phyloP scores from a whole-genome alignment of 2,113 vertebrate genomes.

The Takifugu bimaculatus region DNA sequence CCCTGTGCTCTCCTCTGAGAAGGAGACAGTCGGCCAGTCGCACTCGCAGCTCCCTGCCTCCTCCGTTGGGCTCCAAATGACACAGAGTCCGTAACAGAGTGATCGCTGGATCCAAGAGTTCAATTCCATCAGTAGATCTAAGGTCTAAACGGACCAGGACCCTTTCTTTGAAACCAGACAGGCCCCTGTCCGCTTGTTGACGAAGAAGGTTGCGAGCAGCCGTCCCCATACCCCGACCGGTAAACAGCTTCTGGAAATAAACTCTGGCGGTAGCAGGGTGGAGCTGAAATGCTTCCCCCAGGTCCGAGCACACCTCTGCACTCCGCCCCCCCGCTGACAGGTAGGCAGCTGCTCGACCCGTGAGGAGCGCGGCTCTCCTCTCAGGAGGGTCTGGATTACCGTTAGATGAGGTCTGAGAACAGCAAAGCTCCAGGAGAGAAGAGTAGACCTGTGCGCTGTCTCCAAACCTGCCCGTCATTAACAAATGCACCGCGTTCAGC shows the following conservation, averaged over 20 bases:
- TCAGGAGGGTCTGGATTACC: conserved; percentile 36
- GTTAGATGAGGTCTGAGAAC: conserved; percentile 11
- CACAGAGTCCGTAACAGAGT: conserved; percentile 78
- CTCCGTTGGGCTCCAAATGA: conserved; percentile 74
- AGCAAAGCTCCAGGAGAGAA: conserved; percentile 51
- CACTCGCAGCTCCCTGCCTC: conserved; percentile 74
- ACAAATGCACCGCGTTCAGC: conserved; percentile 71
- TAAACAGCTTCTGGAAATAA: conserved; percentile 77
- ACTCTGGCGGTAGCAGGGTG: conserved; percentile 70
- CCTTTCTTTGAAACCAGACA: conserved; percentile 77
- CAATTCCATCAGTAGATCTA: conserved; percentile 73
- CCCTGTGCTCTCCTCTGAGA: conserved; percentile 74
- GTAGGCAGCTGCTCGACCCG: conserved; percentile 77
- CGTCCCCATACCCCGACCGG: conserved; percentile 56
- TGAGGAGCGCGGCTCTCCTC: conserved; percentile 68
- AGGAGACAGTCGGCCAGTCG: conserved; percentile 88
- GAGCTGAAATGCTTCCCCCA: conserved; percentile 78
- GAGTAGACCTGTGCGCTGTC: conserved; percentile 77
- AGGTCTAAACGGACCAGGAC: conserved; percentile 78
- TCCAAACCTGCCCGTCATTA: conserved; percentile 64
- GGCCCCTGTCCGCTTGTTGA: conserved; percentile 76
- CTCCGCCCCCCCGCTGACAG: conserved; percentile 72
- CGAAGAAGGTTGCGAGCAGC: conserved; percentile 63
- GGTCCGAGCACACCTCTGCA: conserved; percentile 74
- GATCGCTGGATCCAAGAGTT: conserved; percentile 79